These are phyloP conservation scores for Actinia equina DNA, from an alignment of 64 coral and sea anemone species.

Conservation along the genomic window DNA sequence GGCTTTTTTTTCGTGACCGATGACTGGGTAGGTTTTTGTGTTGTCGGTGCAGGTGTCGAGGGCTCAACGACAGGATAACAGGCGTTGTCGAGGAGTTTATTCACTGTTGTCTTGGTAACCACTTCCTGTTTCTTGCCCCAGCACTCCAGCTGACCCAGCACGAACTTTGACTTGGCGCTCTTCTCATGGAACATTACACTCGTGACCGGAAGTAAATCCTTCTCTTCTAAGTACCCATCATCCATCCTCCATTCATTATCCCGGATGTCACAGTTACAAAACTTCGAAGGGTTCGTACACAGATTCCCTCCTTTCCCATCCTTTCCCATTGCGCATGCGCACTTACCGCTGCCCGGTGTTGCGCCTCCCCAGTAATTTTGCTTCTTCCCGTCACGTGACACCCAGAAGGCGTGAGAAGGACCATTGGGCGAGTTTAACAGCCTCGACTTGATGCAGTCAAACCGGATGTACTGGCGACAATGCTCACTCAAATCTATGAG, in stretches of 20 bases:
- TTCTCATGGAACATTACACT: slow-evolving; percentile 35
- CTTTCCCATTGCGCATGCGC: slow-evolving; percentile 54
- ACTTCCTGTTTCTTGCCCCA: slow-evolving; percentile 50
- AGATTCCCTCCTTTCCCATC: neutral
- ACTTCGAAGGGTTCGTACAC: slow-evolving; percentile 24
- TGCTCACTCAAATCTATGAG: slow-evolving; percentile 59
- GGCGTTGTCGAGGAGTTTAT: slow-evolving; percentile 8
- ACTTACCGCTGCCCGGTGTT: slow-evolving; percentile 45
- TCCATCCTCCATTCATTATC: slow-evolving; percentile 63
- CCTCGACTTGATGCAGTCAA: slow-evolving; percentile 64
- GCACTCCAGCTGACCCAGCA: slow-evolving; percentile 75
- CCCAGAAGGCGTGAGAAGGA: slow-evolving; percentile 57
- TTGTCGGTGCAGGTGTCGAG: neutral
- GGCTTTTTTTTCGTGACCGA: neutral
- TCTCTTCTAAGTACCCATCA: slow-evolving; percentile 61
- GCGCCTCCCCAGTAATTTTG: slow-evolving; percentile 85
- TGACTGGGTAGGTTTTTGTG: neutral
- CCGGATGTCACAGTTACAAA: slow-evolving; percentile 77
- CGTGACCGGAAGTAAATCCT: slow-evolving; percentile 58
- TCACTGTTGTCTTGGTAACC: slow-evolving; percentile 1
- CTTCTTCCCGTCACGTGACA: slow-evolving; percentile 30
- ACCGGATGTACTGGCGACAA: slow-evolving; percentile 75
- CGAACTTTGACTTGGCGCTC: slow-evolving; percentile 42
- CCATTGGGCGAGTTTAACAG: slow-evolving; percentile 53
- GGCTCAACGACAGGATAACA: slow-evolving; percentile 37